Conservation (phyloP, 2,888 invertebrate genomes). For the Orchesellides sinensis region DNA sequence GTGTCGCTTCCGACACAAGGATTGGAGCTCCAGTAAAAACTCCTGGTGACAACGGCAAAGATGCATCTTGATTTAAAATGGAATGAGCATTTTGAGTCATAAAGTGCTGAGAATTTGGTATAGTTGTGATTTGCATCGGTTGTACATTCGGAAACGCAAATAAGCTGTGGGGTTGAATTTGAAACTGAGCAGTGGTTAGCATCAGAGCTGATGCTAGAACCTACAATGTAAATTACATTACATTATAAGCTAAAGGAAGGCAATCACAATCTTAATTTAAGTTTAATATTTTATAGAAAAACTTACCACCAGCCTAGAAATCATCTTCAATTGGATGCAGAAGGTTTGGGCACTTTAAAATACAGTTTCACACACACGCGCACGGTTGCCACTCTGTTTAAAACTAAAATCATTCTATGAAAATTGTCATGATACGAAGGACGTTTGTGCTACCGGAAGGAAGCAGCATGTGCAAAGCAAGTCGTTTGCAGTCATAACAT, state of each 20-base stretch:
- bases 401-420: background rate
- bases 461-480: background rate
- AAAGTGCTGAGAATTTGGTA: constrained; percentile 8
- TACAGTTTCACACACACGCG: background rate
- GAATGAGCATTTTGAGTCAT: constrained; percentile 35
- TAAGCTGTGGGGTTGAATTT: background rate
- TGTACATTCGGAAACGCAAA: background rate
- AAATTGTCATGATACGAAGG: background rate
- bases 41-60: background rate
- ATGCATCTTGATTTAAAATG: constrained; percentile 22
- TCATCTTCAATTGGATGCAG: constrained; percentile 11
- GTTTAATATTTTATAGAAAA: background rate
- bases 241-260: background rate
- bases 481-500: background rate
- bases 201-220: constrained; percentile 52
- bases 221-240: background rate
- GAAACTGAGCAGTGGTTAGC: constrained; percentile 47
- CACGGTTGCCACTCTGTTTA: too few species aligned
- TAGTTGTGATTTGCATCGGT: background rate
- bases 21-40: constrained; percentile 4
- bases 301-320: constrained; percentile 36
- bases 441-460: background rate
- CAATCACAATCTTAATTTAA: background rate
- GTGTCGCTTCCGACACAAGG: constrained; percentile 7
- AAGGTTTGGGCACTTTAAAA: background rate